These are phyloP conservation scores for Coregonus clupeaformis DNA, from an alignment of 2,113 vertebrate genomes.

Conservation along the genomic window DNA sequence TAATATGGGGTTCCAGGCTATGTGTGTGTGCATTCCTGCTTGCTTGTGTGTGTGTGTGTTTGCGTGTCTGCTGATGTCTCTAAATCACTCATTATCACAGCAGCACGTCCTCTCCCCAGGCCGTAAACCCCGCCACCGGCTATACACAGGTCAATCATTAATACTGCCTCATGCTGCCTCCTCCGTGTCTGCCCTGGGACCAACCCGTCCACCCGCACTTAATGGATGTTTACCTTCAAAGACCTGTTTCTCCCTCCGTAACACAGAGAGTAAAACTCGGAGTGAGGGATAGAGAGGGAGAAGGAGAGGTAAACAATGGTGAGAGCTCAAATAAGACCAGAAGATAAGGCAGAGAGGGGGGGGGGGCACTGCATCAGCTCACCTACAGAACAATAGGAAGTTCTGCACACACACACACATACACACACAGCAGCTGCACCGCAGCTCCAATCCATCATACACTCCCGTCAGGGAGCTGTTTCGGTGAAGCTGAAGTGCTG, in stretches of 20 bases:
- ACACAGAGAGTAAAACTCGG: conserved; percentile 17
- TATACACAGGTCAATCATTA: conserved; percentile 1
- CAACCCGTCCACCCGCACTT: conserved; percentile 13
- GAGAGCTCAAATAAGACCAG: not conserved
- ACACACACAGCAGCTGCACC: conserved; percentile 2
- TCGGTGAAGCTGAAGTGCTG: conserved; percentile 28
- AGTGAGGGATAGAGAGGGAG: not conserved
- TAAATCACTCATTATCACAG: conserved; percentile 53
- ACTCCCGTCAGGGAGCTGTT: conserved; percentile 25
- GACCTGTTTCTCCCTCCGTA: conserved; percentile 31
- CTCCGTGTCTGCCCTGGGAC: conserved; percentile 6
- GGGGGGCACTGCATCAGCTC: not conserved
- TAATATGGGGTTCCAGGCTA: too few relatives aligned
- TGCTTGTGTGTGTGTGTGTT: not conserved
- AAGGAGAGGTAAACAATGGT: not conserved
- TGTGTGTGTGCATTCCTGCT: not conserved
- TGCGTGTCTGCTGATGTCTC: conserved; percentile 7
- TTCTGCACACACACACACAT: not conserved
- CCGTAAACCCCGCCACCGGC: conserved; percentile 23
- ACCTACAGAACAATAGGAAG: not conserved
- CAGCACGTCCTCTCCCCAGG: conserved; percentile 13
- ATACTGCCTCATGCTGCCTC: not conserved
- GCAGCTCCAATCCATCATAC: conserved; percentile 48
- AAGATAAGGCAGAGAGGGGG: not conserved
- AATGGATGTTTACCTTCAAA: conserved; percentile 34